These are phyloP conservation scores for Pygathrix nemaeus DNA, from an alignment of 2,113 vertebrate species.

Conservation along the genomic window DNA sequence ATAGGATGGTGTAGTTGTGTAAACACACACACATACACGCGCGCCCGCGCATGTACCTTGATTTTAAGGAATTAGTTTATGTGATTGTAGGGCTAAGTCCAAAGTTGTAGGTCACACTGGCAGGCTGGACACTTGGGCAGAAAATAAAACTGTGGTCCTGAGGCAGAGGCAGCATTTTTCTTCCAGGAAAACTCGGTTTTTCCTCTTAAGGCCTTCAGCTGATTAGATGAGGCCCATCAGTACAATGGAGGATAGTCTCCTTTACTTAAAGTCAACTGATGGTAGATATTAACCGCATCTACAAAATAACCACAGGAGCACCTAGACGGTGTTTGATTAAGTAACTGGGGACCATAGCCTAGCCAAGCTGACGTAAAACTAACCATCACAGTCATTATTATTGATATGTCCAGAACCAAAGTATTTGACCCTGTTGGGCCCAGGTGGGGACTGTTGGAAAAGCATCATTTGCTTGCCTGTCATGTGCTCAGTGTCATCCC, in stretches of 20 bases:
- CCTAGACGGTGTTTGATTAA: neutral
- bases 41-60: accelerated
- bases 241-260: neutral
- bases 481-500: neutral
- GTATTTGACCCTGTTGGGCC: neutral
- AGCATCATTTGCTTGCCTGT: neutral
- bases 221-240: neutral
- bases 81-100: no score
- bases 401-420: neutral
- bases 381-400: neutral
- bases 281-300: neutral
- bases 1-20: neutral
- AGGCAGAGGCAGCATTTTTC: neutral
- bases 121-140: neutral
- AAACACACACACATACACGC: no score
- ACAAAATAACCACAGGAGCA: neutral
- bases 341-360: neutral
- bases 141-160: no score
- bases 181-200: neutral
- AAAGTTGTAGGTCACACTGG: neutral
- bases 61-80: neutral
- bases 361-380: neutral
- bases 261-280: neutral
- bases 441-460: neutral
- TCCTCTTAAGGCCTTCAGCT: neutral